phyloP scores from a whole-genome alignment of 37 sponge, comb jelly and placozoan species.

The Theonella swinhoei region DNA sequence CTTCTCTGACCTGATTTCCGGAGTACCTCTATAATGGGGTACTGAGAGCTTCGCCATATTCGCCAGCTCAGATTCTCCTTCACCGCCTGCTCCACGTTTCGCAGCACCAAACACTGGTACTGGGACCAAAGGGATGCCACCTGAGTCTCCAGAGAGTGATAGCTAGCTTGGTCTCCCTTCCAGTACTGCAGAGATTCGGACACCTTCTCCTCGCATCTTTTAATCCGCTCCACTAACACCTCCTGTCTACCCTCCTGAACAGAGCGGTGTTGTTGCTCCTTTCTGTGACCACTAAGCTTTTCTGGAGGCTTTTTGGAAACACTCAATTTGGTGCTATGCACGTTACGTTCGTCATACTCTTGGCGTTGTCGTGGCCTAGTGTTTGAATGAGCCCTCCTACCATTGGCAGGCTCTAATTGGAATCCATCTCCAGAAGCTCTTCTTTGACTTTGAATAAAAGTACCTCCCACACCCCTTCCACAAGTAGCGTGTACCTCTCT shows the following conservation, averaged over 20 bases:
- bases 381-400: too few relatives aligned
- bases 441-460: too few relatives aligned
- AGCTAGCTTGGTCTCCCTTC: not conserved
- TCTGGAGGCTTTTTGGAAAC: too few relatives aligned
- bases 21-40: slow-evolving; percentile 33
- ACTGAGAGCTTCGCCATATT: slow-evolving; percentile 44
- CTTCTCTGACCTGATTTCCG: not conserved
- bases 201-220: not conserved
- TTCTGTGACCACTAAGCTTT: too few relatives aligned
- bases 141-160: not conserved
- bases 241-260: not conserved
- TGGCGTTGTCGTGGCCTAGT: too few relatives aligned
- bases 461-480: too few relatives aligned
- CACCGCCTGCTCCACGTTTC: slow-evolving; percentile 2
- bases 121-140: not conserved
- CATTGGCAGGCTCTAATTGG: not conserved
- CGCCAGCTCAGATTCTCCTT: slow-evolving; percentile 12
- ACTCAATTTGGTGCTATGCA: too few relatives aligned
- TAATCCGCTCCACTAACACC: not conserved
- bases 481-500: too few relatives aligned
- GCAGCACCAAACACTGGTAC: not conserved
- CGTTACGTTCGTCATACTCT: too few relatives aligned
- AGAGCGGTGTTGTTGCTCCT: too few relatives aligned
- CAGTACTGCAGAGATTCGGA: not conserved
- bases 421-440: not conserved